Evolutionary conservation across 2,113 vertebrate species (phyloP).

Genomic region (Castor canadensis): DNA sequence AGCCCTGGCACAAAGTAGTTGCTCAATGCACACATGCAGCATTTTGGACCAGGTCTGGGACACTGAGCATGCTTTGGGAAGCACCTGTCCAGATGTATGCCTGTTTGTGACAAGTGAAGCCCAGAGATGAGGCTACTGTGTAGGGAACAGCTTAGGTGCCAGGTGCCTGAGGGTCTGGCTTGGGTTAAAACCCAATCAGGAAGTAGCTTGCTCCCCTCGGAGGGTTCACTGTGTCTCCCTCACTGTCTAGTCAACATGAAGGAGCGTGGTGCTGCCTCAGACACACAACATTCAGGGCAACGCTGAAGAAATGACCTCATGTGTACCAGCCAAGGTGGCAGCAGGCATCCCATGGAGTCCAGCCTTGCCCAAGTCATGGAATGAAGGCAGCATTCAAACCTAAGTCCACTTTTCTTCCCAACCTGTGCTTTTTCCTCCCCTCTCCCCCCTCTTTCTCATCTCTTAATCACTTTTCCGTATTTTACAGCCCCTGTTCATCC

Average conservation of each 20-base stretch:
- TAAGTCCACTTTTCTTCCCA: background rate
- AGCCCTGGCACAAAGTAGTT: background rate
- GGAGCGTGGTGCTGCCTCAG: too few relatives aligned
- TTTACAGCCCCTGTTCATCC: background rate
- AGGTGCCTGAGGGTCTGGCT: background rate
- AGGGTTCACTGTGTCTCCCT: background rate
- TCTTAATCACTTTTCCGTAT: rapidly evolving
- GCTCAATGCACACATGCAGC: rapidly evolving
- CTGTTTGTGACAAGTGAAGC: rapidly evolving
- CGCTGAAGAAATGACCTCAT: background rate
- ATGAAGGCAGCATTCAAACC: background rate
- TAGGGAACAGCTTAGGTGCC: rapidly evolving
- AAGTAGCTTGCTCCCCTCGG: background rate
- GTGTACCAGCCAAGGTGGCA: background rate
- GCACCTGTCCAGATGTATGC: background rate
- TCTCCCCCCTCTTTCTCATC: background rate
- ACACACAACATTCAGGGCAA: rapidly evolving
- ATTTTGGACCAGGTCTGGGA: too few relatives aligned
- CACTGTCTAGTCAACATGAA: background rate
- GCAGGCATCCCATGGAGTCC: background rate
- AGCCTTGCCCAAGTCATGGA: rapidly evolving
- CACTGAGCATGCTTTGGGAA: background rate
- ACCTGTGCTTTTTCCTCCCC: background rate
- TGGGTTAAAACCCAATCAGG: rapidly evolving
- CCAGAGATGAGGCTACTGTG: background rate